Evolutionary conservation across 2,113 vertebrate genomes (phyloP).

Genomic region (Triplophysa rosa): DNA sequence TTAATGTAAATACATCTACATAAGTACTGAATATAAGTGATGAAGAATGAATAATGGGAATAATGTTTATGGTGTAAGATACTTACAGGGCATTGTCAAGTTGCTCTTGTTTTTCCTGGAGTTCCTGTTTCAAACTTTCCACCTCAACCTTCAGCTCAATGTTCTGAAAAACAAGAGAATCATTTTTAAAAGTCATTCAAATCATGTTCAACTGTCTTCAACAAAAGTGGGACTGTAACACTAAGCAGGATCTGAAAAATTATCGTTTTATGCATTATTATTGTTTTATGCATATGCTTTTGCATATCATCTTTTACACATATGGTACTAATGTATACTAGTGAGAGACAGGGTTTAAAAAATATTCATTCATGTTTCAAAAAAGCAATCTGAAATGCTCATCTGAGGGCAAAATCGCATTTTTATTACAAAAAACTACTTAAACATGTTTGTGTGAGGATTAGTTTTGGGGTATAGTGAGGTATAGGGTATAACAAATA

Average conservation of each 20-base stretch:
- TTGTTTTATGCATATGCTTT: neutral
- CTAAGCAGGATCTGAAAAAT: neutral
- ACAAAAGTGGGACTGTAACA: neutral
- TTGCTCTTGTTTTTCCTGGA: slow-evolving; percentile 85
- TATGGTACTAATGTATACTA: too few relatives aligned
- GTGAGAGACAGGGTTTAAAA: too few relatives aligned
- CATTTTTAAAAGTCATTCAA: neutral
- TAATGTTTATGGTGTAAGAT: neutral
- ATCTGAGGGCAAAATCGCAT: too few relatives aligned
- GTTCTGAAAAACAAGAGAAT: slow-evolving; percentile 76
- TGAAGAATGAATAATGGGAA: neutral
- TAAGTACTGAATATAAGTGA: neutral
- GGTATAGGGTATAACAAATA: too few relatives aligned
- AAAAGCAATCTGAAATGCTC: too few relatives aligned
- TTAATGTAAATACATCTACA: too few relatives aligned
- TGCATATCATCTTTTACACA: neutral
- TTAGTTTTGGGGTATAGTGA: too few relatives aligned
- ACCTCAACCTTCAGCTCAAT: slow-evolving; percentile 94
- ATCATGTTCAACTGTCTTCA: neutral
- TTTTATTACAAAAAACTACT: too few relatives aligned
- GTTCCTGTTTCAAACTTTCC: slow-evolving; percentile 91
- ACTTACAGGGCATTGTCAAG: slow-evolving; percentile 84
- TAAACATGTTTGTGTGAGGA: too few relatives aligned
- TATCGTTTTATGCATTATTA: too few relatives aligned
- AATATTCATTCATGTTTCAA: too few relatives aligned